Conservation (phyloP, 2,888 invertebrate species). For the Formica aserva region DNA sequence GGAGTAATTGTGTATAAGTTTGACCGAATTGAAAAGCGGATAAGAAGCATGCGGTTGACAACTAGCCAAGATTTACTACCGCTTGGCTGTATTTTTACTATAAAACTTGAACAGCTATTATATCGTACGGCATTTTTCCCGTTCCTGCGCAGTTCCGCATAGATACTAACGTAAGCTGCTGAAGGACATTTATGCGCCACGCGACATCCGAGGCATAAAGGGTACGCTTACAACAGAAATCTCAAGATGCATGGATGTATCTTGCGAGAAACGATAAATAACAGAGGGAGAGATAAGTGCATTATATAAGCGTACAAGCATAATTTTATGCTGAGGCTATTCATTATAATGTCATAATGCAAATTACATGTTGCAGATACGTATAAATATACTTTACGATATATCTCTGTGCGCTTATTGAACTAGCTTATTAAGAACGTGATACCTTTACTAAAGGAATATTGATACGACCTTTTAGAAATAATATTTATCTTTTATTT, state of each 20-base stretch:
- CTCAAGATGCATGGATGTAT: neutral
- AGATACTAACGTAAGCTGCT: constrained; percentile 9
- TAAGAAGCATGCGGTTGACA: constrained; percentile 39
- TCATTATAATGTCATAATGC: neutral
- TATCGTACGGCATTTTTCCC: constrained; percentile 20
- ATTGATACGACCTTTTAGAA: neutral
- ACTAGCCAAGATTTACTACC: constrained; percentile 38
- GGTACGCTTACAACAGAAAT: neutral
- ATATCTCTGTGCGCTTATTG: neutral
- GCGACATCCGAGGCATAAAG: neutral
- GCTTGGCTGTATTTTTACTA: constrained; percentile 16
- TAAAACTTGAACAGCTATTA: constrained; percentile 41
- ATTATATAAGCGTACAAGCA: neutral
- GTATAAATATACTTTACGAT: neutral
- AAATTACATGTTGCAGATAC: constrained; percentile 5
- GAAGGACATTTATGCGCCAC: constrained; percentile 30
- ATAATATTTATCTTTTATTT: constrained; percentile 4
- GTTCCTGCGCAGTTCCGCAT: neutral
- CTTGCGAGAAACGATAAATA: constrained; percentile 3
- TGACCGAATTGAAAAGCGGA: neutral
- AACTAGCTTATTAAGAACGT: neutral
- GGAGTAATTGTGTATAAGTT: neutral
- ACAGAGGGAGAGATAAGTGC: neutral
- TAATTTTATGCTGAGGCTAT: neutral
- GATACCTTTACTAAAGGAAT: neutral